Evolutionary conservation across 2,888 invertebrate species (phyloP), one percentile per base, ranked within the genome.

Genomic region (Meiosimyza platycephala): DNA sequence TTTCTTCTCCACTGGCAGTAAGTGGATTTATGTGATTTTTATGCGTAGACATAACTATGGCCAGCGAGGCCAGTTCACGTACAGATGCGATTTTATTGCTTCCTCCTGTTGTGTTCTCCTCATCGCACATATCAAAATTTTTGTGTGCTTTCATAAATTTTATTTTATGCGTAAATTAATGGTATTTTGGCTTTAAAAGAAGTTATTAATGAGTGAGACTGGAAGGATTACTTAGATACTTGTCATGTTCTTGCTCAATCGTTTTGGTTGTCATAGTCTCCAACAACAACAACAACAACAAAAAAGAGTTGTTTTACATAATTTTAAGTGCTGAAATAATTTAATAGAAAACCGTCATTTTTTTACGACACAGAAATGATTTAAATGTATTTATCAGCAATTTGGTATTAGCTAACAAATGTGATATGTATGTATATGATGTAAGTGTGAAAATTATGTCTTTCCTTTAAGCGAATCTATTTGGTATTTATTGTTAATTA

Each of bases 131-230:
- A 22, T 59, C 70, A 70, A 63, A 59, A 70, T 40, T 52, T 60
- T 71, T 51, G 71, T 33, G 71, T 69, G 78, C 77, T 83, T 79
- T 83, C 85, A 84, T 84, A 84, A 84, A 84, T 84, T 85, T 84
- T 82, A 80, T 81, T 85, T 84, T 84, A 84, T 84, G 85, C 82
- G 80, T 84, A 85, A 84, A 85, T 84, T 84, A 84, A 84, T 84
- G 85, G 83, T 80, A 82, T 79, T 78, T 80, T 79, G 79, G 79
- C 76, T 79, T 71, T 74, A 73, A 74, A 70, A 47, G 55, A 55
- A 13, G 57, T 67, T 67, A 67, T 69, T 69, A 69, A 69, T 69
- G 69, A 69, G 69, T 69, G 22, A 57, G 57, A 28, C 16, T 40
- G 47, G 18, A 67, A 55, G 67, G 67, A 55, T 57, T 47, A 55